Base-by-base conservation (phyloP, 2,113 vertebrate species). In the Clupea harengus region DNA sequence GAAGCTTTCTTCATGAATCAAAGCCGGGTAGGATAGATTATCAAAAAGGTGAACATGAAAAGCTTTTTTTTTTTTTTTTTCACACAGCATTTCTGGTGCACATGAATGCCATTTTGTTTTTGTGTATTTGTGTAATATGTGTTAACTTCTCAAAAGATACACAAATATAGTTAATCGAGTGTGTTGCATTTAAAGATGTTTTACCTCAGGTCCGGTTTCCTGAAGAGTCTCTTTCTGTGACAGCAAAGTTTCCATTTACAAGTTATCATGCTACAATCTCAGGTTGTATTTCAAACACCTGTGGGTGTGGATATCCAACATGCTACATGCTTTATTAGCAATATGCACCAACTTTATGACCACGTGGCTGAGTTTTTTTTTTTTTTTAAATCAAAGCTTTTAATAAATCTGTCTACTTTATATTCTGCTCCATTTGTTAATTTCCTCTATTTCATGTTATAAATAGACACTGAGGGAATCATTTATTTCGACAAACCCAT, bases 1-100 rank as follows among this genome's bases (percentile, higher is more conserved):
- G 81, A 89, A 88, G 52, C n/a, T 46, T 86, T 45, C 82, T 72
- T 82, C 67, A 45, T 84, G 83, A 85, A 81, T 82, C 84, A 86
- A 81, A 85, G 39, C 49, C 9, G 39, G 52, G 64, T 11, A 45
- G 52, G 83, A 87, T 90, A 90, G 64, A 81, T 88, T 72, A 88
- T 82, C 90, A 92, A 86, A 87, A 67, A 28, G n/a, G 88, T 86
- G 88, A 54, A 81, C 72, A 50, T 80, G 54, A 72, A 85, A 64
- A 81, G 18, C 32, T 57, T 67, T 67, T 28, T 13, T 13, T 25
- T n/a, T n/a, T n/a, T n/a, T n/a, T n/a, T n/a, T n/a, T n/a, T n/a
- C n/a, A n/a, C 64, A 28, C n/a, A 22, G 54, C 22, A 20, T 60
- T 60, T 20, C 84, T 85, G 20, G 2, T 81, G 50, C 32, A 11